phyloP scores from a whole-genome alignment of 2,113 vertebrate species.

The Coreoperca whiteheadi region DNA sequence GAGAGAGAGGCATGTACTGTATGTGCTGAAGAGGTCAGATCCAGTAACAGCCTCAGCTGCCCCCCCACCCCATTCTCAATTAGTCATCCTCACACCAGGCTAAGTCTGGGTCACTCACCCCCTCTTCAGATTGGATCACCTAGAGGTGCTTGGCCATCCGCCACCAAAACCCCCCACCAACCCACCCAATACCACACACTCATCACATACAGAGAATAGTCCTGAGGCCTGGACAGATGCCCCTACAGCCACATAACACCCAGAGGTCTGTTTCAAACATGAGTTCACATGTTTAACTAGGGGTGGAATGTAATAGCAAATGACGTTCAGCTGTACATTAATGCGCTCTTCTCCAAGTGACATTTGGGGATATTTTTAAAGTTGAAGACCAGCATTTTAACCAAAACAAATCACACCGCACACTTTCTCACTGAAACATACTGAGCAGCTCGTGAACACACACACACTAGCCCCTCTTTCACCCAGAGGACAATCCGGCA shows the following conservation, averaged over 20 bases:
- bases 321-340: slow-evolving; percentile 27
- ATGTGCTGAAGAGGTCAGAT: slow-evolving; percentile 56
- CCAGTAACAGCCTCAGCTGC: slow-evolving; percentile 51
- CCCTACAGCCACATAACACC: slow-evolving; percentile 46
- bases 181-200: slow-evolving; percentile 38
- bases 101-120: slow-evolving; percentile 57
- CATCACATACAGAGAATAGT: slow-evolving; percentile 60
- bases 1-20: slow-evolving; percentile 48
- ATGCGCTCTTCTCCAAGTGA: slow-evolving; percentile 29
- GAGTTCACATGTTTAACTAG: slow-evolving; percentile 51
- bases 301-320: slow-evolving; percentile 36
- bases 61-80: slow-evolving; percentile 41
- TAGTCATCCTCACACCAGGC: slow-evolving; percentile 45
- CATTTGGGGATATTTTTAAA: slow-evolving; percentile 59
- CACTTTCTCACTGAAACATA: slow-evolving; percentile 17
- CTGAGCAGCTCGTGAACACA: slow-evolving; percentile 36
- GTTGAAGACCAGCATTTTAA: slow-evolving; percentile 46
- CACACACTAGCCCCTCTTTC: slow-evolving; percentile 30
- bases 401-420: slow-evolving; percentile 13
- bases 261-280: slow-evolving; percentile 40
- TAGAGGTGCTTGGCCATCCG: slow-evolving; percentile 46
- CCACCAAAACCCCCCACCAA: slow-evolving; percentile 31
- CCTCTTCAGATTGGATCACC: slow-evolving; percentile 45
- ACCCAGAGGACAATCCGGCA: slow-evolving; percentile 29
- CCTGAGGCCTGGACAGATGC: slow-evolving; percentile 49